Percentiles rank a stretch among this genome's conserved stretches.
Evolutionary conservation across 1,140 invertebrate species (phyloP).

Genomic region (Drosophila aff.): DNA sequence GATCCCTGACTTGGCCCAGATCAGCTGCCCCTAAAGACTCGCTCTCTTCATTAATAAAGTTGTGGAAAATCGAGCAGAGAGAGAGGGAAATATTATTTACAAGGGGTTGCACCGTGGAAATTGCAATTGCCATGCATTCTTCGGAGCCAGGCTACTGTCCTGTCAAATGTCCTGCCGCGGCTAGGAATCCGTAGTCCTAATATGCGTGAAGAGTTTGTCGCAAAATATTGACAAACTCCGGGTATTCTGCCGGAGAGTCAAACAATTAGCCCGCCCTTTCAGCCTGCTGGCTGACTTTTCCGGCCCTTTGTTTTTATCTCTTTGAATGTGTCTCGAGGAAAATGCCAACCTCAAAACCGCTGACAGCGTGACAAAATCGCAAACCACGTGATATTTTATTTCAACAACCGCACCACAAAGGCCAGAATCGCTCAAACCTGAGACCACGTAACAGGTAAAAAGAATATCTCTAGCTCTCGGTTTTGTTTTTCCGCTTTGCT

Average conservation of each 20-base stretch:
- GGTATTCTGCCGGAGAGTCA: slow-evolving; percentile 22
- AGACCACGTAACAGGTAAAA: slow-evolving; percentile 63
- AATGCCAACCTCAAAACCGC: slow-evolving; percentile 69
- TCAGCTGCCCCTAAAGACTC: slow-evolving; percentile 54
- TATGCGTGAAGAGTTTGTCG: slow-evolving; percentile 76
- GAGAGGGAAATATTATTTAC: slow-evolving; percentile 24
- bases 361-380: slow-evolving; percentile 85
- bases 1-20: slow-evolving; percentile 24
- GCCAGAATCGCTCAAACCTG: slow-evolving; percentile 8
- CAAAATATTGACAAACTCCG: slow-evolving; percentile 83
- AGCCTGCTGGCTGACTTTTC: slow-evolving; percentile 25
- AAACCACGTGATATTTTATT: slow-evolving; percentile 84
- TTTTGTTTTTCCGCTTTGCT: slow-evolving; percentile 2
- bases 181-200: slow-evolving; percentile 37
- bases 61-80: slow-evolving; percentile 33
- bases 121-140: slow-evolving; percentile 73
- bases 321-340: slow-evolving; percentile 17
- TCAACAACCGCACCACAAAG: slow-evolving; percentile 73
- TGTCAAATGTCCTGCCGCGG: slow-evolving; percentile 6
- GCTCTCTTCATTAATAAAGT: slow-evolving; percentile 65
- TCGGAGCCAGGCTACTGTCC: slow-evolving; percentile 40
- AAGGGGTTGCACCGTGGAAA: slow-evolving; percentile 71
- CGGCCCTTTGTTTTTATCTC: slow-evolving; percentile 8
- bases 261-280: slow-evolving; percentile 68
- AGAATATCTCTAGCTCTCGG: slow-evolving; percentile 9